Conservation (phyloP, 2,888 invertebrate genomes). For the Ramazzottius varieornatus region DNA sequence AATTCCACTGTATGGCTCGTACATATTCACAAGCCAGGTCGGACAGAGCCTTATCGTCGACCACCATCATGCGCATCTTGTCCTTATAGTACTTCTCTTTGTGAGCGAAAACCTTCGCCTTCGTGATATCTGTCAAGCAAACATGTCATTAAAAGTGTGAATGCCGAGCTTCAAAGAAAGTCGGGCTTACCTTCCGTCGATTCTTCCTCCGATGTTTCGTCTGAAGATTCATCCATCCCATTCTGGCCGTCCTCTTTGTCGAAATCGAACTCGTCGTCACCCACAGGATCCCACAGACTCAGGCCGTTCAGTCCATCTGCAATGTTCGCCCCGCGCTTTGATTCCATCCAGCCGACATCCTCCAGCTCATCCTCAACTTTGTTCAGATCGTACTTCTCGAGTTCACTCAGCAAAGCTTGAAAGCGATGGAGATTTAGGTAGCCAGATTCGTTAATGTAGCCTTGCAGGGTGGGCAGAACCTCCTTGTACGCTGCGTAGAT, state of each 20-base stretch:
- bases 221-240: neutral
- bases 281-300: neutral
- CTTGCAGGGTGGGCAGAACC: slow-evolving; percentile 54
- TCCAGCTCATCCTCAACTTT: slow-evolving; percentile 23
- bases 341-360: slow-evolving; percentile 3
- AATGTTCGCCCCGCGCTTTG: neutral
- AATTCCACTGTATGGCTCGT: slow-evolving; percentile 78
- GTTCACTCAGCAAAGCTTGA: slow-evolving; percentile 37
- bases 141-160: neutral
- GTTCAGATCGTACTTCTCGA: slow-evolving; percentile 10
- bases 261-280: neutral
- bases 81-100: neutral
- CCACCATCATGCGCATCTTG: neutral
- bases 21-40: slow-evolving; percentile 68
- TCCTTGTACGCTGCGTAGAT: slow-evolving; percentile 64
- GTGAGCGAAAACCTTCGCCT: slow-evolving; percentile 3
- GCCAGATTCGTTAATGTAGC: slow-evolving; percentile 76
- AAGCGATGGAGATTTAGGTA: slow-evolving; percentile 51
- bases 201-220: neutral
- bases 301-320: neutral
- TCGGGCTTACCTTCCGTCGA: neutral
- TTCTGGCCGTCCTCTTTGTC: neutral
- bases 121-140: neutral
- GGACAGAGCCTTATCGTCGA: slow-evolving; percentile 34
- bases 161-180: neutral